phyloP scores from a whole-genome alignment of 2,888 invertebrate species.

The Drepanosiphum platanoidis region DNA sequence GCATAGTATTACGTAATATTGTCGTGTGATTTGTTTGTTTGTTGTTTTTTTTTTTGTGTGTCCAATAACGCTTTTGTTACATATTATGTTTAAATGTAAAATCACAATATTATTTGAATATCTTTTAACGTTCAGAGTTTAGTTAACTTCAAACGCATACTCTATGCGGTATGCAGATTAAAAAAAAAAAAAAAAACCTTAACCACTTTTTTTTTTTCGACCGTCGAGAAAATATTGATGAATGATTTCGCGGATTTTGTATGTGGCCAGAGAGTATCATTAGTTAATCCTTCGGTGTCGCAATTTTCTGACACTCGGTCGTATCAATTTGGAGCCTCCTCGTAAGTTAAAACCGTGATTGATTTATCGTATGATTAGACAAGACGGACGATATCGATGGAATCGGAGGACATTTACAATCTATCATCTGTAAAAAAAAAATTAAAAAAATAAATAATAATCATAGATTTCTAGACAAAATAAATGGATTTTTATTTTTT shows the following conservation, averaged over 20 bases:
- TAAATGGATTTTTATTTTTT: conserved; percentile 14
- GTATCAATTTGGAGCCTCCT: not conserved
- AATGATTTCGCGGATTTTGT: too few species aligned
- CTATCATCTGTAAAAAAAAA: not conserved
- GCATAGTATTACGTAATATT: too few species aligned
- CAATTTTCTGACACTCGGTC: not conserved
- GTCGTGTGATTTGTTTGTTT: too few species aligned
- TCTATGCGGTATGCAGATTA: too few species aligned
- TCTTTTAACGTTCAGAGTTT: too few species aligned
- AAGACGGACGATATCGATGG: not conserved
- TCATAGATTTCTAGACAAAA: too few species aligned
- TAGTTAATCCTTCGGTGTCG: not conserved
- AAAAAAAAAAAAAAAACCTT: too few species aligned
- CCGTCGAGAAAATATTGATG: not conserved
- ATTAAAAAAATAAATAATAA: too few species aligned
- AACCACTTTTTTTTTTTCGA: not conserved
- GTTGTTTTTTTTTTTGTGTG: not conserved
- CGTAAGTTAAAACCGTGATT: not conserved
- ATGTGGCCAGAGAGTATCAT: not conserved
- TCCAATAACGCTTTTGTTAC: not conserved
- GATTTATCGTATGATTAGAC: not conserved
- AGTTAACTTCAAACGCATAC: too few species aligned
- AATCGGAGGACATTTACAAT: not conserved
- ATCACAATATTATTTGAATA: too few species aligned
- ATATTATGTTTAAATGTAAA: not conserved